phyloP scores from a whole-genome alignment of 2,113 vertebrate genomes.

The Semnornis frantzii region DNA sequence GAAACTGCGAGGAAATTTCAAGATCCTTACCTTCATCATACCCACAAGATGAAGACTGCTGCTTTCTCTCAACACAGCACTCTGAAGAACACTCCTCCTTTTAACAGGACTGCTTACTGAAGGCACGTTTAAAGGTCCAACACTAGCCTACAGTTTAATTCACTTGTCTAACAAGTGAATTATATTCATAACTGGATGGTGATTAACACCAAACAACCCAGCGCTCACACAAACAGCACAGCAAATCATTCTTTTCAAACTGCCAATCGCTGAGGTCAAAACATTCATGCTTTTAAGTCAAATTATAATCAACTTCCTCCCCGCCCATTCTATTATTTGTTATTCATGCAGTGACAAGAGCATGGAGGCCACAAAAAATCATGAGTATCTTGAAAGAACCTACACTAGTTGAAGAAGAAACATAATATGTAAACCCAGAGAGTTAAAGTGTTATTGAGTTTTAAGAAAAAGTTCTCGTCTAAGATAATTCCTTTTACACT shows the following conservation, averaged over 20 bases:
- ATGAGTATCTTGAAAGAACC: not conserved
- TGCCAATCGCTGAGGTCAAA: constrained; percentile 48
- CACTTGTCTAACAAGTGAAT: constrained; percentile 14
- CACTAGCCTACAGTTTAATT: not conserved
- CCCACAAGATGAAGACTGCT: not conserved
- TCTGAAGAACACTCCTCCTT: not conserved
- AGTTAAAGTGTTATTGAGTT: not conserved
- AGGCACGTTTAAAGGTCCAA: not conserved
- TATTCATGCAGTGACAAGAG: constrained; percentile 53
- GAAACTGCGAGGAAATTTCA: not conserved
- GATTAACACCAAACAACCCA: constrained; percentile 61
- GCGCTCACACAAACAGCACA: constrained; percentile 51
- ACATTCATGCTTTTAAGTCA: constrained; percentile 56
- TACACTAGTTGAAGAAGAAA: not conserved
- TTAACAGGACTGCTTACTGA: not conserved
- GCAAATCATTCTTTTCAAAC: constrained; percentile 58
- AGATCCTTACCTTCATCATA: not conserved
- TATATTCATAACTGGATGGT: constrained; percentile 59
- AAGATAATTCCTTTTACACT: not conserved
- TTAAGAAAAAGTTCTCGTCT: not conserved
- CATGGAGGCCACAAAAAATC: not conserved
- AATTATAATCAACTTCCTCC: constrained; percentile 62
- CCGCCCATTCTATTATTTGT: constrained; percentile 58
- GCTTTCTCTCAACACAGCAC: not conserved
- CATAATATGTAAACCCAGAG: not conserved